Percentiles rank a stretch among this genome's conserved stretches.
Conservation (phyloP, 2,113 vertebrate species). For the Ardeotis arabs region DNA sequence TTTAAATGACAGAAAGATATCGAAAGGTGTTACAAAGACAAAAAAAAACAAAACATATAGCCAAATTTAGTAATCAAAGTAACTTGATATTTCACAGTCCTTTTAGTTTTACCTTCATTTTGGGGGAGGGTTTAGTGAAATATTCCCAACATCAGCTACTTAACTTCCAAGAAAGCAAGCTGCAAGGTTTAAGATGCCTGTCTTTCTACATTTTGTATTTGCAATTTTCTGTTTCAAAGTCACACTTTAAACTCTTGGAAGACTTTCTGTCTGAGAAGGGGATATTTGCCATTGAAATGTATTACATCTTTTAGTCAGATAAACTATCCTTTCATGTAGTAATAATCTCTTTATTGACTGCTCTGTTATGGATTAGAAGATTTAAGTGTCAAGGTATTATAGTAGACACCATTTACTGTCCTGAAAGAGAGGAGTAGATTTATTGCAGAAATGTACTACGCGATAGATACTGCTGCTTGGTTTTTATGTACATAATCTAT, state of each 20-base stretch:
- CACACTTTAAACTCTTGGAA: not conserved
- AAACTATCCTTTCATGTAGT: not conserved
- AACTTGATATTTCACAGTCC: not conserved
- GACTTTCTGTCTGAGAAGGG: not conserved
- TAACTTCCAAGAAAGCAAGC: not conserved
- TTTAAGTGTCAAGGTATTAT: not conserved
- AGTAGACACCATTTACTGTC: not conserved
- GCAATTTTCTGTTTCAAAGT: not conserved
- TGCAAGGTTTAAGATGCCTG: not conserved
- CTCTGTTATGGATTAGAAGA: not conserved
- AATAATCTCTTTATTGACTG: conserved; percentile 14
- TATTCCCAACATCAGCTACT: not conserved
- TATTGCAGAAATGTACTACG: not conserved
- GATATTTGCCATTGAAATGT: not conserved
- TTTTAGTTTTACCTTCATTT: not conserved
- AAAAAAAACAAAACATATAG: not conserved
- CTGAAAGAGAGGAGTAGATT: not conserved
- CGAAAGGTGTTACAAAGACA: not conserved
- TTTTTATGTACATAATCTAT: not conserved
- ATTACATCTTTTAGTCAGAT: not conserved
- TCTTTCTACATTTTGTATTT: not conserved
- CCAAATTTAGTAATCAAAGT: not conserved
- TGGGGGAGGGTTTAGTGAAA: not conserved
- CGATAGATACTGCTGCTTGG: not conserved
- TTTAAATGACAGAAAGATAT: conserved; percentile 17